Conservation (phyloP, 2,888 invertebrate species). For the Pristionchus mayeri region DNA sequence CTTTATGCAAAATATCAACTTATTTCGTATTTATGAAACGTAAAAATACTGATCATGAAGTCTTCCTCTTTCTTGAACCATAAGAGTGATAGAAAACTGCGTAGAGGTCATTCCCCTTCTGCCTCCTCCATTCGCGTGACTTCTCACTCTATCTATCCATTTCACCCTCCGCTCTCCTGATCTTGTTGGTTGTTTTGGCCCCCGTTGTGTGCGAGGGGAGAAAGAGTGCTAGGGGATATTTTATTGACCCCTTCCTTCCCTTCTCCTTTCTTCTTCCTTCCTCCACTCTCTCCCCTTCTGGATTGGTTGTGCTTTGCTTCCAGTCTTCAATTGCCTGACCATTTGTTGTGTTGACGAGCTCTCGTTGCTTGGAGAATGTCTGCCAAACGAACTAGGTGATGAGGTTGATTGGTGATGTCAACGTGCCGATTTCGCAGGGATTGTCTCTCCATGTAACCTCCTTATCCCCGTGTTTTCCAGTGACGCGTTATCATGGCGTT, state of each 20-base stretch:
- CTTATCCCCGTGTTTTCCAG: background rate
- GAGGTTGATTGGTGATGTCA: background rate
- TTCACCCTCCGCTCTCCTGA: background rate
- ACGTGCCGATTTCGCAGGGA: background rate
- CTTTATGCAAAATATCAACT: too few relatives aligned
- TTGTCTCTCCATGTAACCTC: background rate
- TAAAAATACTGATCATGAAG: too few relatives aligned
- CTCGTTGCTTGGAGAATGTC: too few relatives aligned
- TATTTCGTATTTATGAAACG: too few relatives aligned
- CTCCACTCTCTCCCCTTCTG: background rate
- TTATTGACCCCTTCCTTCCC: background rate
- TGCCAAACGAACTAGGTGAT: too few relatives aligned
- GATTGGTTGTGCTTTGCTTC: too few relatives aligned
- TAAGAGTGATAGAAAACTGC: background rate
- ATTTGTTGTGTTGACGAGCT: too few relatives aligned
- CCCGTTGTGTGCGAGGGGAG: background rate
- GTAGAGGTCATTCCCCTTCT: background rate
- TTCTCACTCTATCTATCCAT: background rate
- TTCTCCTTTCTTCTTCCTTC: background rate
- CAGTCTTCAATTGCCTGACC: too few relatives aligned
- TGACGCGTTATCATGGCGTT: too few relatives aligned
- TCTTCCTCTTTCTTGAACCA: too few relatives aligned
- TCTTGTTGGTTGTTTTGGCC: slow-evolving; percentile 11
- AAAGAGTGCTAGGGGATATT: background rate
- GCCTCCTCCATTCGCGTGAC: background rate